These are phyloP conservation scores for Mimachlamys varia DNA, from an alignment of 2,888 invertebrate genomes.

Conservation along the genomic window DNA sequence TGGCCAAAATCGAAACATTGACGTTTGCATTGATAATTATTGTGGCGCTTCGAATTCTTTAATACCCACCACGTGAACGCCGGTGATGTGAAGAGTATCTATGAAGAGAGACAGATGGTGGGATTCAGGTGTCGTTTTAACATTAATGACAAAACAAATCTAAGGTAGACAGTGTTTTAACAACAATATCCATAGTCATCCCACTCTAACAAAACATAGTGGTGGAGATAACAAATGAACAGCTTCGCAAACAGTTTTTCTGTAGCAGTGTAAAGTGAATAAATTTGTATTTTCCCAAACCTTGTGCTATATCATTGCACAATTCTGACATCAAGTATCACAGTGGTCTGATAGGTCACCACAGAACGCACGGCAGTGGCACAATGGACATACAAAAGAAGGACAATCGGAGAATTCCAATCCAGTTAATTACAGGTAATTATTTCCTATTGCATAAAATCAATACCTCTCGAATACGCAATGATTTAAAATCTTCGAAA, in stretches of 20 bases:
- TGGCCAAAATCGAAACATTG: no score
- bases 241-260: not conserved
- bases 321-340: not conserved
- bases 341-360: not conserved
- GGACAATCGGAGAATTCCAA: not conserved
- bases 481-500: no score
- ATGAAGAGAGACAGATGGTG: not conserved
- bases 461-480: no score
- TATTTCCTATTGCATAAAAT: not conserved
- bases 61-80: not conserved
- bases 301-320: not conserved
- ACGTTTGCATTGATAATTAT: no score
- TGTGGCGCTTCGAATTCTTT: no score
- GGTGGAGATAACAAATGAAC: not conserved
- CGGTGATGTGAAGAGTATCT: not conserved
- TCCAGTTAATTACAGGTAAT: not conserved
- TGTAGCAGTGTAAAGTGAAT: not conserved
- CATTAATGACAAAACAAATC: no score
- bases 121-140: no score
- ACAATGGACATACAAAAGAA: not conserved
- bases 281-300: not conserved
- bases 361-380: not conserved
- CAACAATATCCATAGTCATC: no score
- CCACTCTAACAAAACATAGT: no score
- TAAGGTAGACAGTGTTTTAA: no score